phyloP scores from a whole-genome alignment of 2,797 vertebrate species.

The Cygnus olor region DNA sequence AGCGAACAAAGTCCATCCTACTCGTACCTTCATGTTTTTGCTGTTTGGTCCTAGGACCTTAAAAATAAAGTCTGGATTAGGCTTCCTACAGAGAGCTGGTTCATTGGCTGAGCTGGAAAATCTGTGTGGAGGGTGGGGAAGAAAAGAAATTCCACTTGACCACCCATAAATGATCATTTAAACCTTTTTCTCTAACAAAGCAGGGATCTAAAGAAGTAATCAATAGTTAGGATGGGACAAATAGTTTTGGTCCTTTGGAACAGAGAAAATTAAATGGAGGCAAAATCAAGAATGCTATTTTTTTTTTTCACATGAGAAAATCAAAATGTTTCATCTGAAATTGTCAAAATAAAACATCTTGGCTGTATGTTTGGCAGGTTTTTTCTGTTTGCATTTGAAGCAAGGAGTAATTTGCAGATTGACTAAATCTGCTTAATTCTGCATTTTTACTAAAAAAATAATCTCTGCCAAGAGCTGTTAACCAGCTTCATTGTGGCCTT shows the following conservation, averaged over 20 bases:
- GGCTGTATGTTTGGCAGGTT: slow-evolving; percentile 21
- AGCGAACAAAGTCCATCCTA: background rate
- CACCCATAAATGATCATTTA: background rate
- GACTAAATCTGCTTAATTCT: slow-evolving; percentile 17
- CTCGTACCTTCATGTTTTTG: background rate
- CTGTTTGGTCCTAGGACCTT: background rate
- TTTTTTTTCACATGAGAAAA: slow-evolving; percentile 18
- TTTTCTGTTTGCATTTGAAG: slow-evolving; percentile 43
- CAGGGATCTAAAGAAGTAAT: background rate
- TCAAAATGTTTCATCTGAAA: slow-evolving; percentile 55
- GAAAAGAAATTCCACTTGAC: background rate
- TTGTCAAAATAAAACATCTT: slow-evolving; percentile 55
- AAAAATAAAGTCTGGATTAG: background rate
- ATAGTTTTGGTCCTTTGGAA: background rate
- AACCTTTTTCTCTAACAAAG: background rate
- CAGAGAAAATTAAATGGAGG: background rate
- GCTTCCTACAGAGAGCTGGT: background rate
- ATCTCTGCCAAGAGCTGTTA: background rate
- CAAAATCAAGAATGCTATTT: slow-evolving; percentile 22
- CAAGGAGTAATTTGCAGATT: slow-evolving; percentile 38
- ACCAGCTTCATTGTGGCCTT: background rate
- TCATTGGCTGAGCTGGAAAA: background rate
- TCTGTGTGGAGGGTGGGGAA: background rate
- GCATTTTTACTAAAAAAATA: background rate
- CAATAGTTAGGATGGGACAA: background rate